Evolutionary conservation across 2,888 invertebrate species (phyloP).

Genomic region (Archips crataeganus): DNA sequence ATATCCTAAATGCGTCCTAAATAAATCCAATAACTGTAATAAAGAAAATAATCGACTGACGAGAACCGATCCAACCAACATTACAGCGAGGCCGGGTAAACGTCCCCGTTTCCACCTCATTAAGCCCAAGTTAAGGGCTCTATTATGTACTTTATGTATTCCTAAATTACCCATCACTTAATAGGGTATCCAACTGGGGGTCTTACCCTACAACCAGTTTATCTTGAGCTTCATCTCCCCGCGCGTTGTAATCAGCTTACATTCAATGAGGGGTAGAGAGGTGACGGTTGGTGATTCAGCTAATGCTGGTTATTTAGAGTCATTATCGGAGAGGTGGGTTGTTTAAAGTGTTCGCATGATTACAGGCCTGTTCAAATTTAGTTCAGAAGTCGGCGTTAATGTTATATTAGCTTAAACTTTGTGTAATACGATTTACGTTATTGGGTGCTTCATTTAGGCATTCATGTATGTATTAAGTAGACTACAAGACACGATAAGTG

Average conservation of each 20-base stretch:
- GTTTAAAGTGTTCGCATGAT: constrained; percentile 81
- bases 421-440: constrained; percentile 46
- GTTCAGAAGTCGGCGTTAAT: constrained; percentile 60
- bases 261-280: constrained; percentile 43
- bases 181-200: constrained; percentile 66
- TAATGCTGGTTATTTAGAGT: constrained; percentile 60
- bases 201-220: constrained; percentile 65
- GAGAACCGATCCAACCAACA: constrained; percentile 59
- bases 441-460: neutral
- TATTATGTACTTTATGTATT: constrained; percentile 86
- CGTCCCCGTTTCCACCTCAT: constrained; percentile 83
- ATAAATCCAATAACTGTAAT: constrained; percentile 11
- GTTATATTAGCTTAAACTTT: constrained; percentile 67
- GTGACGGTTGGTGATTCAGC: constrained; percentile 52
- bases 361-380: constrained; percentile 80
- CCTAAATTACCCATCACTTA: constrained; percentile 86
- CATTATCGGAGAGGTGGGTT: constrained; percentile 61
- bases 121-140: constrained; percentile 81
- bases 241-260: neutral
- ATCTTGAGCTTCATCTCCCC: constrained; percentile 54
- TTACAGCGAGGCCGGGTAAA: constrained; percentile 64
- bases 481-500: neutral
- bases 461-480: neutral
- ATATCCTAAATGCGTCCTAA: neutral
- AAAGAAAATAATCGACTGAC: constrained; percentile 31